A percentile compares a stretch with the other conserved stretches of the same genome.
Conservation (phyloP, 2,113 vertebrate species). For the Recurvirostra avosetta region DNA sequence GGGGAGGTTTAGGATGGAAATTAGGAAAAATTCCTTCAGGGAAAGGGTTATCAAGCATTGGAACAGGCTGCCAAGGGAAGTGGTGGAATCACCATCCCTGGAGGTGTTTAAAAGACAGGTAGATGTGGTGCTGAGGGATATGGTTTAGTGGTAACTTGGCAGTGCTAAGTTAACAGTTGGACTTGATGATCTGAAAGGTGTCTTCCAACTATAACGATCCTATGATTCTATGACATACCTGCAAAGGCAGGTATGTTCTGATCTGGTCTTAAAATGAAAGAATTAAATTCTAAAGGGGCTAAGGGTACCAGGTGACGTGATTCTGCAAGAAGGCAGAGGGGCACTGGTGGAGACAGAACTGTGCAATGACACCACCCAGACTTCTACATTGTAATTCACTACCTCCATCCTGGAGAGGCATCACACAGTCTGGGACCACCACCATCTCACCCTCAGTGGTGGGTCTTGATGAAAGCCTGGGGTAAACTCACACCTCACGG, state of each 20-base stretch:
- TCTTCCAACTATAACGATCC: neutral
- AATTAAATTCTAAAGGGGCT: neutral
- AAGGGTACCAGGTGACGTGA: neutral
- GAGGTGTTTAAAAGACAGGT: neutral
- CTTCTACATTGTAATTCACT: neutral
- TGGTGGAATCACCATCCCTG: neutral
- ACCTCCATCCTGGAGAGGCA: neutral
- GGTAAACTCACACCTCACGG: neutral
- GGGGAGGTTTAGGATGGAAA: neutral
- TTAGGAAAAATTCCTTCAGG: neutral
- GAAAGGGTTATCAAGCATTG: neutral
- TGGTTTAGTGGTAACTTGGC: neutral
- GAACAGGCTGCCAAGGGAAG: neutral
- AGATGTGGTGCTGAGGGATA: neutral
- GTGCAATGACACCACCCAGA: neutral
- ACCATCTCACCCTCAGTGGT: rapidly evolving
- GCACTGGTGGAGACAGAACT: neutral
- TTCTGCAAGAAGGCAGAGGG: neutral
- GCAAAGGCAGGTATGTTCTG: neutral
- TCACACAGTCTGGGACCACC: neutral
- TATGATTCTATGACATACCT: neutral
- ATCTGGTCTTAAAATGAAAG: neutral
- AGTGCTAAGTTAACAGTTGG: neutral
- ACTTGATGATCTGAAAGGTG: neutral
- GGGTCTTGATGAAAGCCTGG: neutral